Conservation (phyloP, 1,140 invertebrate species). For the Megalonaias nervosa region DNA sequence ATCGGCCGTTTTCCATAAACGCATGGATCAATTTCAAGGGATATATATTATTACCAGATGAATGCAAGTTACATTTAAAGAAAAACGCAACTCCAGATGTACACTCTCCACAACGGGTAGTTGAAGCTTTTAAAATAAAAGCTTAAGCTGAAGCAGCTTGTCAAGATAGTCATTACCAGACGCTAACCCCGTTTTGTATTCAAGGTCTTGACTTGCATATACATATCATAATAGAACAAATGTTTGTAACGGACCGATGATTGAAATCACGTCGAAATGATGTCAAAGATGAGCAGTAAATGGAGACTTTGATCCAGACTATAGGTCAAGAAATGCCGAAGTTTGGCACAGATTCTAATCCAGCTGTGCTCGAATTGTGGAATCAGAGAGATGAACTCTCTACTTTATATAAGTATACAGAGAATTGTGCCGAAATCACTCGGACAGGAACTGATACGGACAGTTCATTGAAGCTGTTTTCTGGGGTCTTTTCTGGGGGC, state of each 20-base stretch:
- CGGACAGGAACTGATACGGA: slow-evolving; percentile 31
- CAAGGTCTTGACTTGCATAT: too few species aligned
- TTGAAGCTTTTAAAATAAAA: slow-evolving; percentile 35
- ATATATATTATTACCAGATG: slow-evolving; percentile 36
- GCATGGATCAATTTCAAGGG: slow-evolving; percentile 35
- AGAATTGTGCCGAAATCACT: slow-evolving; percentile 14
- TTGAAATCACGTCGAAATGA: too few species aligned
- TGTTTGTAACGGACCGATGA: too few species aligned
- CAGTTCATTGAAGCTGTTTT: too few species aligned
- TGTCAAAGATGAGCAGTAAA: neutral
- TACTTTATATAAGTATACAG: slow-evolving; percentile 41
- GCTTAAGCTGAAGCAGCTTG: slow-evolving; percentile 27
- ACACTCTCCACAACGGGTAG: slow-evolving; percentile 46
- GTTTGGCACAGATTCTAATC: neutral
- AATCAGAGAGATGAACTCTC: slow-evolving; percentile 13
- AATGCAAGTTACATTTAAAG: too few species aligned
- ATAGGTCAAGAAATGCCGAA: slow-evolving; percentile 31
- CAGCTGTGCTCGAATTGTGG: slow-evolving; percentile 21
- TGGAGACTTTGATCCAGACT: slow-evolving; percentile 6
- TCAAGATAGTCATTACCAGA: too few species aligned
- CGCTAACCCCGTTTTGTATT: too few species aligned
- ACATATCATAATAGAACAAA: too few species aligned
- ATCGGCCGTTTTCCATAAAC: slow-evolving; percentile 16
- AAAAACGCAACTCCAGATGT: slow-evolving; percentile 38
- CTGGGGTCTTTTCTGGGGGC: too few species aligned